Percentiles rank a stretch among this genome's conserved stretches.
Evolutionary conservation across 2,113 vertebrate species (phyloP).

Genomic region (Phalacrocorax aristotelis): DNA sequence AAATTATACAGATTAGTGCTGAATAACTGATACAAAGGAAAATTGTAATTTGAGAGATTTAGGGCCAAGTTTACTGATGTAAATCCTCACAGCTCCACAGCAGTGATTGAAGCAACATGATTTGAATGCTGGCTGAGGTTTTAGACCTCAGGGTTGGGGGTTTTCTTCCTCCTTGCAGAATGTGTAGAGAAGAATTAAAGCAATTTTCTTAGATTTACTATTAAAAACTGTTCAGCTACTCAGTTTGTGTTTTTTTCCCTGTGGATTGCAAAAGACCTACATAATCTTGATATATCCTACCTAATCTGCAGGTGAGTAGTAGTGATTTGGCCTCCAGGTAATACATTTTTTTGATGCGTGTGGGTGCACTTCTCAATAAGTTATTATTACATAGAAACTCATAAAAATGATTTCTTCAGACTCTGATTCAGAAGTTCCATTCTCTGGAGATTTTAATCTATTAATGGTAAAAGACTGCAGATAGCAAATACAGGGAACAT

Average conservation of each 20-base stretch:
- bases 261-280: background rate
- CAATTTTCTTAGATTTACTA: background rate
- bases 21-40: background rate
- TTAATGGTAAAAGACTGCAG: background rate
- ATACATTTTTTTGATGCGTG: background rate
- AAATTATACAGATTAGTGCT: background rate
- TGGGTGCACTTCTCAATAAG: background rate
- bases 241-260: background rate
- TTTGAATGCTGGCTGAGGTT: background rate
- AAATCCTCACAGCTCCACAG: background rate
- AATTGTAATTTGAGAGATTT: background rate
- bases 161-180: background rate
- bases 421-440: background rate
- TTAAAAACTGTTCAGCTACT: conserved; percentile 4
- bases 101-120: background rate
- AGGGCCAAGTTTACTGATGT: background rate
- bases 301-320: background rate
- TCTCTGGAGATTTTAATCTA: background rate
- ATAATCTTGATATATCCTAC: background rate
- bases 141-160: background rate
- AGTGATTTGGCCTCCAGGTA: background rate
- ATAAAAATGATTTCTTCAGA: background rate
- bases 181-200: background rate
- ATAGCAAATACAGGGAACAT: background rate
- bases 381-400: background rate